These are phyloP conservation scores for Alloscopus bannaensis DNA, from an alignment of 2,888 invertebrate genomes.

Conservation along the genomic window DNA sequence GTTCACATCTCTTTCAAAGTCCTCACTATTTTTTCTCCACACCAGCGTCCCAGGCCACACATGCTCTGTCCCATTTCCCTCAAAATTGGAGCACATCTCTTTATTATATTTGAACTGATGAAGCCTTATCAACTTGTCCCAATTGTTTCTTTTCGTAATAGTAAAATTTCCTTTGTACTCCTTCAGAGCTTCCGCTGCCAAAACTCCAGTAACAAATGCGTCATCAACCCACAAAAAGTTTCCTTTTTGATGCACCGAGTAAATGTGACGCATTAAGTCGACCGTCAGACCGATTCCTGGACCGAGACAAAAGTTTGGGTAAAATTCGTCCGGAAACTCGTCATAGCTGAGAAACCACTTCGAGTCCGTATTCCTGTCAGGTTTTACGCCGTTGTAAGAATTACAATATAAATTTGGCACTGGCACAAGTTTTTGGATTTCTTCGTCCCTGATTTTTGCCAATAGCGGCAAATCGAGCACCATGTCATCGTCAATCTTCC, in stretches of 20 bases:
- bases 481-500: constrained; percentile 74
- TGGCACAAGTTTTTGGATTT: background rate
- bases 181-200: background rate
- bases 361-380: background rate
- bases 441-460: constrained; percentile 57
- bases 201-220: background rate
- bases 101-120: background rate
- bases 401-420: constrained; percentile 15
- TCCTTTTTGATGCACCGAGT: background rate
- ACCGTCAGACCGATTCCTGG: background rate
- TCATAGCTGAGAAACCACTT: background rate
- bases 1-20: background rate
- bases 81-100: background rate
- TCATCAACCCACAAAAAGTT: background rate
- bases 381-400: background rate
- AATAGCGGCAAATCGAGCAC: constrained; percentile 73
- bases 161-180: background rate
- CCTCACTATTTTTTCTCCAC: background rate
- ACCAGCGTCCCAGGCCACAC: background rate
- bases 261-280: background rate
- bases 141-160: background rate
- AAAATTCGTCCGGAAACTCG: constrained; percentile 8
- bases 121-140: background rate
- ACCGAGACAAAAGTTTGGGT: background rate
- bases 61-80: background rate